A percentile compares a stretch with the other conserved stretches of the same genome.
Conservation (phyloP, 2,113 vertebrate species). For the Lepidothrix coronata region DNA sequence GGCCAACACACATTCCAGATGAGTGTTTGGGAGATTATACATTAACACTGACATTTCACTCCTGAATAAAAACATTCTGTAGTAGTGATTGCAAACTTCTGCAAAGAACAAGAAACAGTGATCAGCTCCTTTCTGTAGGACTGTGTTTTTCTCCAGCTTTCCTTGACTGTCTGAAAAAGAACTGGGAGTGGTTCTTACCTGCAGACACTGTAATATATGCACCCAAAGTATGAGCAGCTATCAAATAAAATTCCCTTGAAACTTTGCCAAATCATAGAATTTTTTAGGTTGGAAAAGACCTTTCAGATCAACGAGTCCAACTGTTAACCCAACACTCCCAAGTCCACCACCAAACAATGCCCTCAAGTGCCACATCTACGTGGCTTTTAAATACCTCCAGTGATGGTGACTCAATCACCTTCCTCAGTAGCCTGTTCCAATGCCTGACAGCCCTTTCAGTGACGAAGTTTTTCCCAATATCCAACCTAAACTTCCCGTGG, state of each 20-base stretch:
- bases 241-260: background rate
- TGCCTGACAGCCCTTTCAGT: background rate
- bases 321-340: background rate
- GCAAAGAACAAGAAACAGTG: background rate
- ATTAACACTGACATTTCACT: background rate
- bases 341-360: background rate
- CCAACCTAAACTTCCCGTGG: background rate
- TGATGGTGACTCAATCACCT: background rate
- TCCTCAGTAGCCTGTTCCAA: background rate
- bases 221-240: background rate
- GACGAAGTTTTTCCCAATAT: background rate
- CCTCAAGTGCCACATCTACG: fast-evolving
- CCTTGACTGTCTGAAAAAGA: background rate
- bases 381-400: background rate
- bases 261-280: background rate
- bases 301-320: background rate
- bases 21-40: background rate
- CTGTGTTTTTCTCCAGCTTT: background rate
- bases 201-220: background rate
- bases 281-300: background rate
- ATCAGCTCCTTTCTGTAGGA: background rate
- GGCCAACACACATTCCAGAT: background rate
- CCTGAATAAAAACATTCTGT: background rate
- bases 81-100: background rate
- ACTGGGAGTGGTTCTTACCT: background rate